These are phyloP conservation scores for Drosophila yooni DNA, from an alignment of 2,888 invertebrate species.

Conservation along the genomic window DNA sequence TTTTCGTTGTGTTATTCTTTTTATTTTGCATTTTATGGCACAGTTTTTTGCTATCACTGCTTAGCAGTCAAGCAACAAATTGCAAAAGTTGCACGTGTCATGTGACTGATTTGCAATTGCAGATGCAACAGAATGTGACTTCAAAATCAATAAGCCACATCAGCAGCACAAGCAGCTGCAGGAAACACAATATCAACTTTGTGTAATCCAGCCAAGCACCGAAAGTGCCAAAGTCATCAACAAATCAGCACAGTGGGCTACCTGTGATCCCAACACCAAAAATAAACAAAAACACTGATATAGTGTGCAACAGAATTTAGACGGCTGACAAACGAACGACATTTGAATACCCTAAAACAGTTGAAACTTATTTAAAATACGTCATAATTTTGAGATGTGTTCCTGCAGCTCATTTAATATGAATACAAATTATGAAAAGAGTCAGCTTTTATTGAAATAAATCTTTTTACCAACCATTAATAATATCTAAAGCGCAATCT, in stretches of 20 bases:
- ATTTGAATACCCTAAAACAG: slow-evolving; percentile 18
- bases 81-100: slow-evolving; percentile 49
- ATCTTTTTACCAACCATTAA: neutral
- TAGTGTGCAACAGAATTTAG: neutral
- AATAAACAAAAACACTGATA: slow-evolving; percentile 61
- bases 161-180: slow-evolving; percentile 1
- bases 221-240: slow-evolving; percentile 73
- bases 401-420: neutral
- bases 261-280: slow-evolving; percentile 41
- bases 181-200: slow-evolving; percentile 16
- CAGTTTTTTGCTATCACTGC: slow-evolving; percentile 23
- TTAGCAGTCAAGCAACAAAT: slow-evolving; percentile 66
- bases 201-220: slow-evolving; percentile 63
- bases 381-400: neutral
- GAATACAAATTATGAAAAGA: no score
- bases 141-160: slow-evolving; percentile 60
- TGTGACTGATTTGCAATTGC: slow-evolving; percentile 45
- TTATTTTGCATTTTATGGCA: slow-evolving; percentile 33
- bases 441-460: neutral
- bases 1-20: slow-evolving; percentile 24
- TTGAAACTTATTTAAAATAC: neutral
- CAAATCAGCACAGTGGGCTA: slow-evolving; percentile 63
- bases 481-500: neutral
- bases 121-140: slow-evolving; percentile 32
- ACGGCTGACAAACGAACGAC: neutral